Evolutionary conservation across 2,888 invertebrate species (phyloP).

Genomic region (Drosophila nigritarsus): DNA sequence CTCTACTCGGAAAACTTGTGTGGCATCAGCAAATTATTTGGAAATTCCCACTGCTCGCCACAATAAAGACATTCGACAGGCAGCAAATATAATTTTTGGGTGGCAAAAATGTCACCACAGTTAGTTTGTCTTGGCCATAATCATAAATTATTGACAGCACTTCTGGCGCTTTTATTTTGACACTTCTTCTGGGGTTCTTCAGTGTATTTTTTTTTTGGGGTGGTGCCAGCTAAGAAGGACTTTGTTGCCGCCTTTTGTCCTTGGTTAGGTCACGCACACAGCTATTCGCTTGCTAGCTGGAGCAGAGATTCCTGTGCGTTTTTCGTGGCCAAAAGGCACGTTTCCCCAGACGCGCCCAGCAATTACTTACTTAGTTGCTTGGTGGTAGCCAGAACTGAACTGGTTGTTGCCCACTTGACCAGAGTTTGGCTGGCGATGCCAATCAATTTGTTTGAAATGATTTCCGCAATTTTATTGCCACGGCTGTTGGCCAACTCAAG

Average conservation of each 20-base stretch:
- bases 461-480: conserved; percentile 81
- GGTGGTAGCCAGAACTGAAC: background rate
- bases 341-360: conserved; percentile 49
- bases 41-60: background rate
- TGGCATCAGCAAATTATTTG: conserved; percentile 10
- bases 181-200: background rate
- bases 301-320: conserved; percentile 18
- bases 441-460: conserved; percentile 81
- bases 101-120: conserved; percentile 34
- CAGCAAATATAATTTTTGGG: conserved; percentile 22
- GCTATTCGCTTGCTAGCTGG: background rate
- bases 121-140: conserved; percentile 36
- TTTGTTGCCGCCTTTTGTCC: conserved; percentile 41
- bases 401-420: conserved; percentile 31
- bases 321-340: conserved; percentile 21
- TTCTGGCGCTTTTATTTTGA: background rate
- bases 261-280: conserved; percentile 56
- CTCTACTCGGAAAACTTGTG: conserved; percentile 1
- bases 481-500: conserved; percentile 18
- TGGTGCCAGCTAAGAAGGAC: conserved; percentile 43
- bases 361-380: conserved; percentile 33
- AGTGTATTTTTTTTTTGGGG: background rate
- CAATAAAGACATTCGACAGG: conserved; percentile 36
- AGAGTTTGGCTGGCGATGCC: conserved; percentile 55
- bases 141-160: conserved; percentile 55